These are phyloP conservation scores for Garrulus glandarius DNA, from an alignment of 2,797 vertebrate species.

Conservation along the genomic window DNA sequence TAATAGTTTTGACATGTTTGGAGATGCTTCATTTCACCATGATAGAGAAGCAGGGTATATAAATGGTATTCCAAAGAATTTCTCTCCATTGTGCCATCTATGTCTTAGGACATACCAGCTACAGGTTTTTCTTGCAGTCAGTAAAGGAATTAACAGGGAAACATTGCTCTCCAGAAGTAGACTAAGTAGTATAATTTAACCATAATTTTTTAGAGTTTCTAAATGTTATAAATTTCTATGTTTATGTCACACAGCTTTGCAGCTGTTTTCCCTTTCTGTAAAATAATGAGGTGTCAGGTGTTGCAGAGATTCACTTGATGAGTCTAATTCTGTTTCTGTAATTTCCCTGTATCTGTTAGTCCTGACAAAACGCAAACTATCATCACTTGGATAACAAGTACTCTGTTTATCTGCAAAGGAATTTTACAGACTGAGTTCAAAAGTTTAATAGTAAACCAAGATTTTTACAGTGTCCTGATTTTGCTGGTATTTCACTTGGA, in stretches of 20 bases:
- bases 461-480: background rate
- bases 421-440: conserved; percentile 13
- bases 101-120: background rate
- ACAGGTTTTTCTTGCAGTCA: background rate
- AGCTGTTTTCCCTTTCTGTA: background rate
- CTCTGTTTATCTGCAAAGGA: conserved; percentile 23
- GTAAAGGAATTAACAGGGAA: background rate
- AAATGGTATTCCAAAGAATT: background rate
- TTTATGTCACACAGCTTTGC: conserved; percentile 2
- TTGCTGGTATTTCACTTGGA: background rate
- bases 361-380: conserved; percentile 1
- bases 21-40: background rate
- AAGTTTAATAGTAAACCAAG: background rate
- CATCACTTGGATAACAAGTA: background rate
- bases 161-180: background rate
- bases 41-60: background rate
- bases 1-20: background rate
- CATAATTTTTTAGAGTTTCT: background rate
- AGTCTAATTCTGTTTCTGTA: conserved; percentile 12
- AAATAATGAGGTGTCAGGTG: conserved; percentile 23
- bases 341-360: background rate
- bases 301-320: background rate
- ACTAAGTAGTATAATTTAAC: background rate
- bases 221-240: background rate
- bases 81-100: background rate